These are phyloP conservation scores for Myzus persicae DNA, from an alignment of 1,140 invertebrate species.

Conservation along the genomic window DNA sequence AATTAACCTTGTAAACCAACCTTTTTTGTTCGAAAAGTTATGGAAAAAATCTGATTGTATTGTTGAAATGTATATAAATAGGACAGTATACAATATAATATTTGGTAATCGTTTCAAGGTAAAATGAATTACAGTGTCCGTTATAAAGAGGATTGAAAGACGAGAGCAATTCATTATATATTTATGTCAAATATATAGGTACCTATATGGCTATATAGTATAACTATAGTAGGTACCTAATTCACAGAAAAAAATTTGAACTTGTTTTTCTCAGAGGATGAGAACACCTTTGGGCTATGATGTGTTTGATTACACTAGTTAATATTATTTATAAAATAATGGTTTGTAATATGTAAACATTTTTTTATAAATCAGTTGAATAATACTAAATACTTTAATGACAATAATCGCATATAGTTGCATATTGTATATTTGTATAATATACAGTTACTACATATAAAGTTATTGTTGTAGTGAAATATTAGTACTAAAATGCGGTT, in stretches of 20 bases:
- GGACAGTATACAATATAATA: background rate
- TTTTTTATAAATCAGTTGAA: background rate
- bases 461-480: background rate
- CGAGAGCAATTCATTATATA: background rate
- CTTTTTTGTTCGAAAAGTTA: background rate
- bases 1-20: constrained; percentile 19
- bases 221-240: too few relatives aligned
- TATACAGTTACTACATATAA: background rate
- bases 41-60: background rate
- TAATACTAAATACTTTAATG: background rate
- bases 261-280: background rate
- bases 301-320: background rate
- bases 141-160: background rate
- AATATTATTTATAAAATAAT: background rate
- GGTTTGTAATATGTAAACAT: background rate
- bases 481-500: background rate
- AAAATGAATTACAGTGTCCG: background rate
- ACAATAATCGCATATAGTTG: background rate
- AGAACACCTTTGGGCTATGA: background rate
- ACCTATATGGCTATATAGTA: too few relatives aligned
- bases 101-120: background rate
- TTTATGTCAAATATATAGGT: background rate
- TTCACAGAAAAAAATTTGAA: background rate
- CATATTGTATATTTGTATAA: background rate
- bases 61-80: background rate